A percentile compares a stretch with the other conserved stretches of the same genome.
Evolutionary conservation across 1,140 invertebrate genomes (phyloP).

Genomic region (Wiebesia pumilae): DNA sequence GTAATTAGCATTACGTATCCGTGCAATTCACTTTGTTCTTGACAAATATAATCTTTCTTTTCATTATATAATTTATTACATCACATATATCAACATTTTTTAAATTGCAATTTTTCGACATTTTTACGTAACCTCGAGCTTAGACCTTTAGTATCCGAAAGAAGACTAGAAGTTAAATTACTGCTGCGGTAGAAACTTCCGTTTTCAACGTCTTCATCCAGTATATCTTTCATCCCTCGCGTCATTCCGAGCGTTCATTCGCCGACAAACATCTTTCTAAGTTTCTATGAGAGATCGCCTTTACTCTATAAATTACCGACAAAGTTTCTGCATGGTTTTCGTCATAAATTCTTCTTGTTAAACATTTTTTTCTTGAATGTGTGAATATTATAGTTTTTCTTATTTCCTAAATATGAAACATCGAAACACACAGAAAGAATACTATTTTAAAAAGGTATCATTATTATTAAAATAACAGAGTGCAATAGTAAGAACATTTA

Average conservation of each 20-base stretch:
- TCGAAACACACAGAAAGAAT: too few relatives aligned
- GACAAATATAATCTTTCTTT: not conserved
- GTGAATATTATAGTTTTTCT: not conserved
- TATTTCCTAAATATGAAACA: slow-evolving; percentile 21
- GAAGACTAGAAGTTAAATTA: slow-evolving; percentile 47
- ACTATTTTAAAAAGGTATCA: too few relatives aligned
- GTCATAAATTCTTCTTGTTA: slow-evolving; percentile 33
- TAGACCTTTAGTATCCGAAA: slow-evolving; percentile 41
- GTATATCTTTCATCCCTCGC: slow-evolving; percentile 48
- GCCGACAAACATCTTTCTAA: slow-evolving; percentile 50
- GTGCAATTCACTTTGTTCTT: too few relatives aligned
- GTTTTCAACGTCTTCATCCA: slow-evolving; percentile 31
- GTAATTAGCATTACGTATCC: too few relatives aligned
- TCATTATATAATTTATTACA: not conserved
- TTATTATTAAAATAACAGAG: too few relatives aligned
- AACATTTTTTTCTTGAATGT: slow-evolving; percentile 19
- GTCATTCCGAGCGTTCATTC: slow-evolving; percentile 51
- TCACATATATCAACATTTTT: slow-evolving; percentile 25
- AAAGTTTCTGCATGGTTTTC: slow-evolving; percentile 54
- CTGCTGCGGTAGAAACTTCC: slow-evolving; percentile 42
- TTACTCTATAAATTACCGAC: slow-evolving; percentile 59
- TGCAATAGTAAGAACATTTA: too few relatives aligned
- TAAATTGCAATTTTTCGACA: slow-evolving; percentile 30
- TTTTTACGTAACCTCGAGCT: slow-evolving; percentile 11
- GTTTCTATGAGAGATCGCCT: slow-evolving; percentile 47